A percentile compares a stretch with the other conserved stretches of the same genome.
These are phyloP conservation scores for Podotricha telesiphe DNA, from an alignment of 2,888 invertebrate species.

Conservation along the genomic window DNA sequence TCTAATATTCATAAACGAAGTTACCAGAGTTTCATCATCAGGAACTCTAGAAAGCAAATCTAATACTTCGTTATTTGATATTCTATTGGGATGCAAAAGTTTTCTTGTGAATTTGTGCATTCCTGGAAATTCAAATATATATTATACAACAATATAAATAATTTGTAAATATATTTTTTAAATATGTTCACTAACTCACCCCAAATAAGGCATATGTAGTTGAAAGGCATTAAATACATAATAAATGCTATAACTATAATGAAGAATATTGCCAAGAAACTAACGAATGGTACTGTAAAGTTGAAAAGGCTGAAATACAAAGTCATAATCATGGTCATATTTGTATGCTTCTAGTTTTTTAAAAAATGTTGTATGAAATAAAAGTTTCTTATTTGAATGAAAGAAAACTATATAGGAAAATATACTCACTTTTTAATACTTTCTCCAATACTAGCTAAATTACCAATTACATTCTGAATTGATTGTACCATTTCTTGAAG, in stretches of 20 bases:
- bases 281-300: constrained; percentile 97
- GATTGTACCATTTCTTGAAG: constrained; percentile 97
- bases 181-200: constrained; percentile 76
- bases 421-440: constrained; percentile 93
- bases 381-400: not conserved
- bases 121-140: constrained; percentile 52
- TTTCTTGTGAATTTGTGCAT: constrained; percentile 97
- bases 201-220: constrained; percentile 95
- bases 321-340: constrained; percentile 4
- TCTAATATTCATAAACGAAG: constrained; percentile 47
- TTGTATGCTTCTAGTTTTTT: not conserved
- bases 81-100: constrained; percentile 93
- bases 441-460: constrained; percentile 94
- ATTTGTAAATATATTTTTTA: not conserved
- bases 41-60: constrained; percentile 97
- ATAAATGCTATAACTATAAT: constrained; percentile 88
- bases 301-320: constrained; percentile 92
- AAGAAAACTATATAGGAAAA: not conserved
- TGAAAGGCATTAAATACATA: constrained; percentile 92
- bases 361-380: not conserved
- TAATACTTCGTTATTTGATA: constrained; percentile 97
- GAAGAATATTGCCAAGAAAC: constrained; percentile 92
- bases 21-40: constrained; percentile 95
- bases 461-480: constrained; percentile 96
- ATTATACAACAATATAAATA: not conserved